Evolutionary conservation across 2,797 vertebrate genomes (phyloP).

Genomic region (Carapus acus): DNA sequence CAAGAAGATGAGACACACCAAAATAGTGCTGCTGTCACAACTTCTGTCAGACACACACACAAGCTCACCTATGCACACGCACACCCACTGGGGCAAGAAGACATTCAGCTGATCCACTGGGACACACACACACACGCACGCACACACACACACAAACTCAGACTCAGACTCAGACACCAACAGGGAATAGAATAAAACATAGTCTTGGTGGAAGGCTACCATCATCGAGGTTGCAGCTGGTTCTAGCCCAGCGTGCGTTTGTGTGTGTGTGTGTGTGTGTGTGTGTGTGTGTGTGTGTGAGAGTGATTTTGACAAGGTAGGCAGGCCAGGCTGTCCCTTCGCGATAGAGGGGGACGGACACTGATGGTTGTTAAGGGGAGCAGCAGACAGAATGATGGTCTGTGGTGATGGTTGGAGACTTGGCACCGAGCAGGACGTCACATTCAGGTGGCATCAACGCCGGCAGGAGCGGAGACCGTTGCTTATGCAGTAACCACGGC

Average conservation of each 20-base stretch:
- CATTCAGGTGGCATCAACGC: conserved; percentile 45
- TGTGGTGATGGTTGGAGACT: conserved; percentile 40
- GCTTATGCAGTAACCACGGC: conserved; percentile 45
- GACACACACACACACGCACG: conserved; percentile 15
- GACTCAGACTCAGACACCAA: too few species aligned
- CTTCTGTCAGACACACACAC: conserved; percentile 10
- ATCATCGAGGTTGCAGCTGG: conserved; percentile 23
- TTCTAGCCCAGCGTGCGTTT: too few species aligned
- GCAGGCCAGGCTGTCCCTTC: conserved; percentile 50
- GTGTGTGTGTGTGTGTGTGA: too few species aligned
- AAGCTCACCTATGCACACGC: too few species aligned
- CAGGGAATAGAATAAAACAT: neutral
- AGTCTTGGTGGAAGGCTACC: conserved; percentile 19
- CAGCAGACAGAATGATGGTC: conserved; percentile 53
- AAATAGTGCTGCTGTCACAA: conserved; percentile 15
- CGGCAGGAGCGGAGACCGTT: conserved; percentile 28
- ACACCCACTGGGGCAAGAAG: conserved; percentile 5
- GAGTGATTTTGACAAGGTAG: conserved; percentile 57
- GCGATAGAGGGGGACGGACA: conserved; percentile 44
- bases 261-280: too few species aligned
- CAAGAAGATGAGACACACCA: conserved; percentile 19
- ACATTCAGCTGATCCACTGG: conserved; percentile 13
- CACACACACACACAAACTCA: conserved; percentile 5
- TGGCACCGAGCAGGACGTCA: conserved; percentile 43
- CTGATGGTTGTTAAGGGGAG: conserved; percentile 47